Conservation (phyloP, 1,140 invertebrate species). For the Micrasema minimum region DNA sequence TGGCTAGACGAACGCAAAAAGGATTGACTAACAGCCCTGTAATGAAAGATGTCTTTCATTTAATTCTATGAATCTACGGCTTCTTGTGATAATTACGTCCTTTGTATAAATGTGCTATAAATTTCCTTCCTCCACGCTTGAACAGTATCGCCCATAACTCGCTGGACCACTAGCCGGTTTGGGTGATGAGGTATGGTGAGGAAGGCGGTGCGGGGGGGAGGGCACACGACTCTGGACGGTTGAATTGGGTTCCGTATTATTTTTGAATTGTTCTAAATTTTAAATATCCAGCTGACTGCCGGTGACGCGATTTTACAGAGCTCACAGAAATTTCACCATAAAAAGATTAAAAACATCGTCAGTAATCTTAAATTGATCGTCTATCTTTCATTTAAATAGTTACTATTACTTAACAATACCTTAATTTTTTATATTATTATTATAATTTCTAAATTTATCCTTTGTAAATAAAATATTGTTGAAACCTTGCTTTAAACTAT, state of each 20-base stretch:
- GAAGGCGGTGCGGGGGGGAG: not conserved
- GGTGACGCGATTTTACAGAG: too few relatives aligned
- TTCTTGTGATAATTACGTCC: constrained; percentile 2
- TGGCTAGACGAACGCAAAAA: constrained; percentile 3
- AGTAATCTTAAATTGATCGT: too few relatives aligned
- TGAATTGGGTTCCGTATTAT: constrained; percentile 23
- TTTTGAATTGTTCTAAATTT: constrained; percentile 9
- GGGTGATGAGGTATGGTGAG: not conserved
- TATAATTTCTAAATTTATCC: too few relatives aligned
- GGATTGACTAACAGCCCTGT: not conserved
- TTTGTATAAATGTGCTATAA: constrained; percentile 2
- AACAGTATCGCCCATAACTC: constrained; percentile 14
- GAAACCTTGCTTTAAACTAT: too few relatives aligned
- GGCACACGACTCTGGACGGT: constrained; percentile 17
- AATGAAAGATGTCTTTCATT: not conserved
- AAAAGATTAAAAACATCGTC: too few relatives aligned
- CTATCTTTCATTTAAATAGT: too few relatives aligned
- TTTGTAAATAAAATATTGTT: too few relatives aligned
- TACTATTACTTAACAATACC: too few relatives aligned
- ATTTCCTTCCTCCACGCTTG: constrained; percentile 12
- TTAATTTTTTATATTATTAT: too few relatives aligned
- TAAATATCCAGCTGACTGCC: not conserved
- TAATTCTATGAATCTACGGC: not conserved
- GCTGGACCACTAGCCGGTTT: constrained; percentile 30
- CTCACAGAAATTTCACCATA: too few relatives aligned